phyloP scores from a whole-genome alignment of 2,888 invertebrate genomes.

The Drosophila atroscutellata region DNA sequence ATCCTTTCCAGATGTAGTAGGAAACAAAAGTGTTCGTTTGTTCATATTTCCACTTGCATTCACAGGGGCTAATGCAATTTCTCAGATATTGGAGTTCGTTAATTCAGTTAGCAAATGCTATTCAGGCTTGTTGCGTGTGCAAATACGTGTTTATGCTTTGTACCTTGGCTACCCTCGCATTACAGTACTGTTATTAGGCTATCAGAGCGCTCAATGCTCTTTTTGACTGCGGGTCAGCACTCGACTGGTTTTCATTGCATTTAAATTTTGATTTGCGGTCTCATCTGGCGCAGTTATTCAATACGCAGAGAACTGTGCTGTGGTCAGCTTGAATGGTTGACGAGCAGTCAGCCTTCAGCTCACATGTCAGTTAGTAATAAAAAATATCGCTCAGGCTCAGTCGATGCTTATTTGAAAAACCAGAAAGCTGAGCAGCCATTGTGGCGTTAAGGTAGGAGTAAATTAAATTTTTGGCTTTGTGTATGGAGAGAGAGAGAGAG shows the following conservation, averaged over 20 bases:
- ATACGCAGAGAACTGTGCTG: slow-evolving; percentile 11
- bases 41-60: neutral
- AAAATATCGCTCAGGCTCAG: slow-evolving; percentile 24
- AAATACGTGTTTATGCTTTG: neutral
- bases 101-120: neutral
- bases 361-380: slow-evolving; percentile 63
- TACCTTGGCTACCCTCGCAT: slow-evolving; percentile 21
- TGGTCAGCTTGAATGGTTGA: slow-evolving; percentile 30
- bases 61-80: neutral
- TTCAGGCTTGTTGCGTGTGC: neutral
- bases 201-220: slow-evolving; percentile 5
- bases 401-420: slow-evolving; percentile 38
- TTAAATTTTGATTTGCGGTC: slow-evolving; percentile 66
- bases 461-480: slow-evolving; percentile 58
- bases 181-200: slow-evolving; percentile 22
- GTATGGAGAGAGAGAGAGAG: neutral
- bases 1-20: neutral
- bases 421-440: slow-evolving; percentile 21
- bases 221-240: slow-evolving; percentile 40
- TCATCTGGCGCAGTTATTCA: slow-evolving; percentile 51
- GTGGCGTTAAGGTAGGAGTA: slow-evolving; percentile 23
- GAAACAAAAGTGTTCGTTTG: neutral
- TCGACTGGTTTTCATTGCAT: slow-evolving; percentile 61
- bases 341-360: slow-evolving; percentile 15
- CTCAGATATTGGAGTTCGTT: neutral